A percentile compares a stretch with the other conserved stretches of the same genome.
Evolutionary conservation across 2,888 invertebrate species (phyloP).

Genomic region (Athalia circularis): DNA sequence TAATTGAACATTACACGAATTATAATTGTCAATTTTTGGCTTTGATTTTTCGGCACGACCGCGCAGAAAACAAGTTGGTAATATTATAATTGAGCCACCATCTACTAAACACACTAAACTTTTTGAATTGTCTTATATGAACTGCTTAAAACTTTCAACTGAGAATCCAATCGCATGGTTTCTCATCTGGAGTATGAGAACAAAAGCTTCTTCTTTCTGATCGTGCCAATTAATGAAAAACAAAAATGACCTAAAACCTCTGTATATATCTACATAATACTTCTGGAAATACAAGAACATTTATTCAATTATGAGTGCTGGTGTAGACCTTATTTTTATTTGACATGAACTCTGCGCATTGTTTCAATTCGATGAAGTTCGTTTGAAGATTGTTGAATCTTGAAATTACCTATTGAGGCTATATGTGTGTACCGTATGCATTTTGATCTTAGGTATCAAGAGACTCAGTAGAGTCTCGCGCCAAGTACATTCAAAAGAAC

Average conservation of each 20-base stretch:
- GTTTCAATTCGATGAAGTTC: too few species aligned
- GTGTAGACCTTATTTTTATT: too few species aligned
- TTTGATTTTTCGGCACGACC: slow-evolving; percentile 25
- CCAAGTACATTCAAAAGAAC: too few species aligned
- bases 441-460: too few species aligned
- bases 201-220: neutral
- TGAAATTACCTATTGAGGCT: too few species aligned
- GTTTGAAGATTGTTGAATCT: too few species aligned
- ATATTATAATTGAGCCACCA: neutral
- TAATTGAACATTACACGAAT: slow-evolving; percentile 23
- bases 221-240: slow-evolving; percentile 31
- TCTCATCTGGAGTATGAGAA: too few species aligned
- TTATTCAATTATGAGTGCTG: slow-evolving; percentile 36
- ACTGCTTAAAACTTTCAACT: neutral
- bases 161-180: neutral
- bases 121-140: neutral
- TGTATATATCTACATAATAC: slow-evolving; percentile 36
- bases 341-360: too few species aligned
- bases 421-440: too few species aligned
- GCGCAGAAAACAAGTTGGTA: neutral
- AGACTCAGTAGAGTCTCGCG: too few species aligned
- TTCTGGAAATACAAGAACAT: slow-evolving; percentile 42
- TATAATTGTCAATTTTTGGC: neutral
- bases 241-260: neutral
- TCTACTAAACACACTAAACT: neutral